These are phyloP conservation scores for Labia minor DNA, from an alignment of 2,888 invertebrate genomes.

Conservation along the genomic window DNA sequence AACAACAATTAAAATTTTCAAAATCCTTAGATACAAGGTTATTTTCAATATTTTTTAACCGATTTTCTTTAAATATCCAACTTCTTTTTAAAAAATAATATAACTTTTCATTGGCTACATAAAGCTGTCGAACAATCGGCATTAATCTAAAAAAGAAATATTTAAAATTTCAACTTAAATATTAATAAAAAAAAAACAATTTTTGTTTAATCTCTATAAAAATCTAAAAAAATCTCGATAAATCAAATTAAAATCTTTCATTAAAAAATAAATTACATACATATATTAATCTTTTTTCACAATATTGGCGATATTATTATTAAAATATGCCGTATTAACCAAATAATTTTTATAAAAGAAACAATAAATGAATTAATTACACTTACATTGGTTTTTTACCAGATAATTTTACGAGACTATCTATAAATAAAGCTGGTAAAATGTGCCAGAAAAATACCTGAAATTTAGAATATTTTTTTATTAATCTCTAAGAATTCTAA, in stretches of 20 bases:
- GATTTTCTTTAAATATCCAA: background rate
- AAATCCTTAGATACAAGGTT: constrained; percentile 26
- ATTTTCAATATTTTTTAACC: constrained; percentile 35
- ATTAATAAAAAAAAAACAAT: background rate
- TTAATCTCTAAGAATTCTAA: background rate
- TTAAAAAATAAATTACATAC: too few relatives aligned
- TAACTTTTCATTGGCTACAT: background rate
- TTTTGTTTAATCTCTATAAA: too few relatives aligned
- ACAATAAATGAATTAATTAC: too few relatives aligned
- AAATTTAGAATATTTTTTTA: background rate
- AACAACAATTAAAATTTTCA: constrained; percentile 3
- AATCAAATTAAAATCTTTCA: too few relatives aligned
- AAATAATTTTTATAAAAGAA: too few relatives aligned
- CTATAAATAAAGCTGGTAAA: constrained; percentile 50
- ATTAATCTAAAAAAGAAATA: constrained; percentile 20
- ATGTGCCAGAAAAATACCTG: constrained; percentile 46
- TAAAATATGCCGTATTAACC: too few relatives aligned
- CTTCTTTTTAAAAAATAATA: background rate
- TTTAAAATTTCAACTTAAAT: background rate
- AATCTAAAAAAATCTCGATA: too few relatives aligned
- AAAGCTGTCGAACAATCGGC: background rate
- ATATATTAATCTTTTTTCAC: too few relatives aligned
- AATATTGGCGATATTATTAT: too few relatives aligned
- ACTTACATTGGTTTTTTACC: constrained; percentile 55
- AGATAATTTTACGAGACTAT: constrained; percentile 42